phyloP scores from a whole-genome alignment of 2,113 vertebrate genomes.

The Benitochromis conjunctus region DNA sequence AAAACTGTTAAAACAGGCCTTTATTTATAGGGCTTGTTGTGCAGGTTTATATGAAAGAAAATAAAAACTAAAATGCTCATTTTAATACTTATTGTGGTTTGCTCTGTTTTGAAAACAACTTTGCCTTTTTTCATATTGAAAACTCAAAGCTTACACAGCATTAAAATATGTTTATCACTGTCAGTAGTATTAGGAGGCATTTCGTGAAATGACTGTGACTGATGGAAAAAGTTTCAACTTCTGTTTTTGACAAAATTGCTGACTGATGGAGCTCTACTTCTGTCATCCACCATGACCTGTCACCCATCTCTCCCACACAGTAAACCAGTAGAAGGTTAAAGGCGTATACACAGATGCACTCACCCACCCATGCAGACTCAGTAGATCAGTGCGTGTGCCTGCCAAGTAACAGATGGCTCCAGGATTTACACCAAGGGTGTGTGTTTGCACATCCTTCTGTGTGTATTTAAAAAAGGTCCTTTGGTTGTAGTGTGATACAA shows the following conservation, averaged over 20 bases:
- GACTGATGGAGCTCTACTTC: slow-evolving; percentile 2
- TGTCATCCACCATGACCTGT: neutral
- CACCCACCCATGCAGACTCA: neutral
- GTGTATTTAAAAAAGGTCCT: neutral
- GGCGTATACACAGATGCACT: neutral
- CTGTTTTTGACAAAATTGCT: slow-evolving; percentile 34
- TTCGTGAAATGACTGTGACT: neutral
- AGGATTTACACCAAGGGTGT: slow-evolving; percentile 32
- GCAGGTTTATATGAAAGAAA: neutral
- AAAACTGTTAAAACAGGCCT: neutral
- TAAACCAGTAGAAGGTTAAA: neutral
- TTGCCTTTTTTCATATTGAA: neutral
- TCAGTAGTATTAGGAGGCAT: neutral
- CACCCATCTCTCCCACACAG: neutral
- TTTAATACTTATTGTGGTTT: neutral
- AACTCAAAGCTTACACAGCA: neutral
- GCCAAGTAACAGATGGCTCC: slow-evolving; percentile 48
- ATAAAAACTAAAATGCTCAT: neutral
- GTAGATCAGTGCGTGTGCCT: neutral
- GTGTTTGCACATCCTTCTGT: slow-evolving; percentile 12
- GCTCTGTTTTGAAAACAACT: neutral
- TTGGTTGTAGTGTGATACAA: neutral
- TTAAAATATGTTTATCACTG: neutral
- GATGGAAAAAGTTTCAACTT: neutral
- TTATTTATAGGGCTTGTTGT: neutral